A percentile compares a stretch with the other conserved stretches of the same genome.
Evolutionary conservation across 2,797 vertebrate genomes (phyloP).

Genomic region (Trematomus bernacchii): DNA sequence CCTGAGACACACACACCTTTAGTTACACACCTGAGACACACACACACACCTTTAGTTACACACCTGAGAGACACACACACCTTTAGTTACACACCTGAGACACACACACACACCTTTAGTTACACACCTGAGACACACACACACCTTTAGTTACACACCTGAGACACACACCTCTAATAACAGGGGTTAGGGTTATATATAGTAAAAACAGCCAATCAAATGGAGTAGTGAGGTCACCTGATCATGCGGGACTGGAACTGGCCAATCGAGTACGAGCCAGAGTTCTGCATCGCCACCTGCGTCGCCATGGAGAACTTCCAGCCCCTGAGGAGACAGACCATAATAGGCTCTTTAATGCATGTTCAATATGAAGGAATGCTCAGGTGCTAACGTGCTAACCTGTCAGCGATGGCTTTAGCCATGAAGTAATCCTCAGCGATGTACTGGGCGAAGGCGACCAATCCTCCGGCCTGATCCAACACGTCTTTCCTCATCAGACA

Average conservation of each 20-base stretch:
- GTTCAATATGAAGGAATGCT: too few relatives aligned
- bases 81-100: too few relatives aligned
- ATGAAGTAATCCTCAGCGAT: slow-evolving; percentile 99
- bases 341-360: too few relatives aligned
- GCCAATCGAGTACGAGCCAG: slow-evolving; percentile 95
- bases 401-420: slow-evolving; percentile 98
- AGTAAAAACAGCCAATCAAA: slow-evolving; percentile 13
- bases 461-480: slow-evolving; percentile 95
- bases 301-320: slow-evolving; percentile 99
- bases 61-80: too few relatives aligned
- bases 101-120: too few relatives aligned
- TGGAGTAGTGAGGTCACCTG: slow-evolving; percentile 71
- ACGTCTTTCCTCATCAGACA: slow-evolving; percentile 98
- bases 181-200: too few relatives aligned
- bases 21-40: too few relatives aligned
- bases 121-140: too few relatives aligned
- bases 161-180: too few relatives aligned
- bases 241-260: slow-evolving; percentile 96
- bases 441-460: slow-evolving; percentile 96
- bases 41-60: too few relatives aligned
- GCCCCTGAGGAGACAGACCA: slow-evolving; percentile 85
- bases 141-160: too few relatives aligned
- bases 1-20: too few relatives aligned
- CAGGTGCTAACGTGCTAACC: slow-evolving; percentile 76
- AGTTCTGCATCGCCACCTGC: slow-evolving; percentile 98